Evolutionary conservation across 2,797 vertebrate species (phyloP), one percentile per base, ranked within the genome.

Genomic region (Melanotaenia nigrans): DNA sequence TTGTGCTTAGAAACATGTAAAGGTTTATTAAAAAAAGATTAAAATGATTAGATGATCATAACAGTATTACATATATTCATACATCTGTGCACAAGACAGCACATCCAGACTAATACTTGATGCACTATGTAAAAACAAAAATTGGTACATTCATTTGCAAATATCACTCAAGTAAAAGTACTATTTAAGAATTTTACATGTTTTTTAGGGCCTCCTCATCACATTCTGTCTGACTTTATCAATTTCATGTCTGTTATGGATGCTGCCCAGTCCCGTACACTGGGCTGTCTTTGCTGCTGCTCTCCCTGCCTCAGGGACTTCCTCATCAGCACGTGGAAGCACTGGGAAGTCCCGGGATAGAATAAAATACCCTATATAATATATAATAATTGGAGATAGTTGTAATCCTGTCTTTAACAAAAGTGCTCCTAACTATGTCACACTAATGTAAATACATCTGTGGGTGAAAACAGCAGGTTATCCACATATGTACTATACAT

Each of bases 191-290:
- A 47, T 47, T 47, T 20, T 47, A 49, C 22, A 22, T 47, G 16
- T 47, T 9, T 49, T 49, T n/a, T 16, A 49, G 24, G 2, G 14
- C 22, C 24, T 28, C 5, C 24, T 61, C 8, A 24, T 60, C 35
- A 60, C 22, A 60, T 35, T 56, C 25, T 57, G 55, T 57, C 28
- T 61, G 36, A 42, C 36, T 61, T 16, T 10, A 61, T 61, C 59
- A 42, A 28, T 61, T 40, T 61, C 20, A 36, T 28, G 22, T 61
- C 24, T 42, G 38, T 61, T 38, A 61, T 25, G 25, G 24, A 10
- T 61, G 59, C 36, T 14, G 59, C 36, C 25, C 22, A 28, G 36
- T 61, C 24, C 36, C 9, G 22, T 25, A 42, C 22, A 42, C 36
- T 61, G 22, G 36, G 24, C 22, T 10, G 22, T 61, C 24, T 60